Base-by-base conservation (phyloP, 2,113 vertebrate genomes). In the Stigmatopora argus region DNA sequence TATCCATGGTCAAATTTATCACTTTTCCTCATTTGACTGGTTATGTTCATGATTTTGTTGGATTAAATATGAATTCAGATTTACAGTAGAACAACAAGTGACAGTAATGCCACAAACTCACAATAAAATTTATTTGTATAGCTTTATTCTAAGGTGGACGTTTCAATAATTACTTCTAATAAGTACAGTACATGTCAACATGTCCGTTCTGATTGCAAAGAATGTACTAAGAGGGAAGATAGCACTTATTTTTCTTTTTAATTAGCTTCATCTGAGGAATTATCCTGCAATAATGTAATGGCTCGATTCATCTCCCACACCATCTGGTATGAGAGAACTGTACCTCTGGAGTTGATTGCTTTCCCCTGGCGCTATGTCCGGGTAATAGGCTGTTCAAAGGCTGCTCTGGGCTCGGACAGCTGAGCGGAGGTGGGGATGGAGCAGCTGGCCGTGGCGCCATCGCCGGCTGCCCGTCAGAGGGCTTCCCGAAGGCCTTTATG, bases 181-280 rank as follows among this genome's bases (percentile, higher is more conserved):
- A 64, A 70, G 58, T 75, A 74, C 74, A 66, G 9, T 51, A 21
- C 38, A 61, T 73, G 69, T 59, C 44, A n/a, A 59, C 18, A 63
- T 66, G 78, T 77, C 63, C 57, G 34, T 78, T 79, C 77, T 67
- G 69, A 70, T 74, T 64, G 73, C 63, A 78, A 80, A 78, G 79
- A 65, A 75, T 64, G 64, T 65, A 80, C 72, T 65, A 81, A 78
- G 80, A 84, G 77, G 80, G 62, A 78, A 71, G 84, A 81, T 78
- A 81, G 80, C 78, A 82, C 83, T 83, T 84, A 87, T 87, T 86
- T 89, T 85, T 87, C 79, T 82, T 85, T 85, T 86, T 90, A 92
- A 90, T 91, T 91, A 87, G 88, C 82, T 90, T 86, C 86, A 88
- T 90, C 85, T 90, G 86, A 91, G 85, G 87, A 89, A 92, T 91